phyloP scores from a whole-genome alignment of 2,797 vertebrate species.

The Acanthopagrus latus region DNA sequence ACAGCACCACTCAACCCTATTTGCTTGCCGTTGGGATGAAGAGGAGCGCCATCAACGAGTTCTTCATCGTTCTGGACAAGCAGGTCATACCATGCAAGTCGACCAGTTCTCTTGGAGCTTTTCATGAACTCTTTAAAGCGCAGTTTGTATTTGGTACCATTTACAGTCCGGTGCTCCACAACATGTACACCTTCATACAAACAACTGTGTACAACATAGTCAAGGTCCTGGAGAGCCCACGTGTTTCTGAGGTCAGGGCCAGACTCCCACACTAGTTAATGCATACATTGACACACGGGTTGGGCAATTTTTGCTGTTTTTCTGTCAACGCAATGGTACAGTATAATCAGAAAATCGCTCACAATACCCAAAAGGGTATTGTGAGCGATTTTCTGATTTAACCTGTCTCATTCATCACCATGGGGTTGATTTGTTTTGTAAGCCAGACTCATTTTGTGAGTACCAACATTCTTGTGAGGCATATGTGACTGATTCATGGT shows the following conservation, averaged over 20 bases:
- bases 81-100: slow-evolving; percentile 36
- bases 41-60: slow-evolving; percentile 6
- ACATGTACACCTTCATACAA: slow-evolving; percentile 15
- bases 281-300: too few species aligned
- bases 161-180: slow-evolving; percentile 15
- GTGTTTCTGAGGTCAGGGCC: slow-evolving; percentile 38
- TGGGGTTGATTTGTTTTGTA: slow-evolving; percentile 29
- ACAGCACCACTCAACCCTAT: slow-evolving; percentile 22
- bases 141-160: slow-evolving; percentile 21
- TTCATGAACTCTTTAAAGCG: slow-evolving; percentile 37
- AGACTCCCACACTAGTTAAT: not conserved
- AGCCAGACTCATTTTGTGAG: slow-evolving; percentile 7
- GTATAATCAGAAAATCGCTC: too few species aligned
- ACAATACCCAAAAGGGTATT: too few species aligned
- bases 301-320: too few species aligned
- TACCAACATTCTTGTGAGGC: slow-evolving; percentile 31
- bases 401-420: not conserved
- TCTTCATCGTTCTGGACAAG: slow-evolving; percentile 22
- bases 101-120: slow-evolving; percentile 26
- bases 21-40: not conserved
- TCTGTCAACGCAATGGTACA: too few species aligned
- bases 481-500: slow-evolving; percentile 40
- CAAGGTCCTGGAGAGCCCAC: too few species aligned
- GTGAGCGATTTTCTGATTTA: not conserved
- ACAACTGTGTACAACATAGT: too few species aligned